These are phyloP conservation scores for Umimayanthus chanpuru DNA, from an alignment of 92 coral and sea anemone genomes.

Conservation along the genomic window DNA sequence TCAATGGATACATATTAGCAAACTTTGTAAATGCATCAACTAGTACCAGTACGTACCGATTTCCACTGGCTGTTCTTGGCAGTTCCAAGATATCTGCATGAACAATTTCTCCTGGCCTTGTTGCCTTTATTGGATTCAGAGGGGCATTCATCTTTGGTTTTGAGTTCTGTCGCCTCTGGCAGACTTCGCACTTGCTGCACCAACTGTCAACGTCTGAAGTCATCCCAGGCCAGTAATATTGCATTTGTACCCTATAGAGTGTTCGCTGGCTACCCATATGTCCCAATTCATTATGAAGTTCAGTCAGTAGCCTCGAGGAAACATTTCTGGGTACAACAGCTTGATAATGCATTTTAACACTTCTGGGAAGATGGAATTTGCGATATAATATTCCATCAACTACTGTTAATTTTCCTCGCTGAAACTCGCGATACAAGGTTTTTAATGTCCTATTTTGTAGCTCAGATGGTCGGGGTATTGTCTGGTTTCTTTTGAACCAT, in stretches of 20 bases:
- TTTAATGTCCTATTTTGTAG: conserved; percentile 3
- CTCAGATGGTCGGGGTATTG: conserved; percentile 11
- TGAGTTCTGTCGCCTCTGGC: conserved; percentile 37
- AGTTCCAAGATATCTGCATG: conserved; percentile 42
- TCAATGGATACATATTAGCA: conserved; percentile 40
- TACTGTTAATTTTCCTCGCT: not conserved
- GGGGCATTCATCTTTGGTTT: conserved; percentile 8
- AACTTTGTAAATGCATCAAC: conserved; percentile 30
- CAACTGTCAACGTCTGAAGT: conserved; percentile 35
- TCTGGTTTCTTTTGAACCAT: conserved; percentile 23
- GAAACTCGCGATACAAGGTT: conserved; percentile 32
- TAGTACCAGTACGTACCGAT: conserved; percentile 37
- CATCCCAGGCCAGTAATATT: conserved; percentile 54
- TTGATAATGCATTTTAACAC: conserved; percentile 21
- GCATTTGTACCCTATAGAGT: conserved; percentile 16
- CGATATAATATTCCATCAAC: conserved; percentile 39
- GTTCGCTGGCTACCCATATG: conserved; percentile 49
- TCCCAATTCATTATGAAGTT: conserved; percentile 11
- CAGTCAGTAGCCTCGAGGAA: not conserved
- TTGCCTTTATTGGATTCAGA: conserved; percentile 15
- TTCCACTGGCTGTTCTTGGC: conserved; percentile 25
- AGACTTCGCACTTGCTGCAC: conserved; percentile 34
- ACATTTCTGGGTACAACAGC: conserved; percentile 14
- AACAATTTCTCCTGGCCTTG: conserved; percentile 41
- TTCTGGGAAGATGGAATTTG: conserved; percentile 1